phyloP scores from a whole-genome alignment of 2,113 vertebrate species.

The Chionomys nivalis region DNA sequence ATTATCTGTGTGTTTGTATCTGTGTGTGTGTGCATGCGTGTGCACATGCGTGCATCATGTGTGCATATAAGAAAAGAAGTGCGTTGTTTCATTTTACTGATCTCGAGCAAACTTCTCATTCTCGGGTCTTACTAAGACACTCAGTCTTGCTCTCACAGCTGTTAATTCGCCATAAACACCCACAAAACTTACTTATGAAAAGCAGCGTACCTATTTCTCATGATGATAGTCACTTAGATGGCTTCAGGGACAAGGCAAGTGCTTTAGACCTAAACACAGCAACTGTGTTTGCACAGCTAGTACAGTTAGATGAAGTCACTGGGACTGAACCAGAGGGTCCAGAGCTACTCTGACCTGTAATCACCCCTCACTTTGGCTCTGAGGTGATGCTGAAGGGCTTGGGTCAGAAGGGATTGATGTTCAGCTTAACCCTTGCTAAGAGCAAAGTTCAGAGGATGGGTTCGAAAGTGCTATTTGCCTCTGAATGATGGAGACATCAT shows the following conservation, averaged over 20 bases:
- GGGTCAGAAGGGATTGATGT: too few species aligned
- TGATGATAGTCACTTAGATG: background rate
- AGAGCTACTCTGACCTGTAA: background rate
- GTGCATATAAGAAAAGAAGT: too few species aligned
- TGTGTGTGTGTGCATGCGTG: too few species aligned
- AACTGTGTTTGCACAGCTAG: background rate
- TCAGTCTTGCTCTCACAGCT: background rate
- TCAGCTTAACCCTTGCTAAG: background rate
- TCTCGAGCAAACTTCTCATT: background rate
- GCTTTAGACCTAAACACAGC: constrained; percentile 31
- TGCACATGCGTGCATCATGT: background rate
- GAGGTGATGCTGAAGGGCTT: background rate
- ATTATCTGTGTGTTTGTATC: background rate
- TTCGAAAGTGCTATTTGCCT: constrained; percentile 1
- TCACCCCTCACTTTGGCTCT: background rate
- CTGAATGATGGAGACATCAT: background rate
- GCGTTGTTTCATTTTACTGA: background rate
- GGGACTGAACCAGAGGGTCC: background rate
- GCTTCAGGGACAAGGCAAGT: background rate
- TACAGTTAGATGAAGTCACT: background rate
- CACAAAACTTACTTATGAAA: background rate
- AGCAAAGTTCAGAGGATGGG: background rate
- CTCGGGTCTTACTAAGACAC: background rate
- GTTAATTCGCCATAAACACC: constrained; percentile 7
- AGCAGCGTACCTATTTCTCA: background rate